These are phyloP conservation scores for Lasioglossum albipes DNA, from an alignment of 1,140 invertebrate species.

Conservation along the genomic window DNA sequence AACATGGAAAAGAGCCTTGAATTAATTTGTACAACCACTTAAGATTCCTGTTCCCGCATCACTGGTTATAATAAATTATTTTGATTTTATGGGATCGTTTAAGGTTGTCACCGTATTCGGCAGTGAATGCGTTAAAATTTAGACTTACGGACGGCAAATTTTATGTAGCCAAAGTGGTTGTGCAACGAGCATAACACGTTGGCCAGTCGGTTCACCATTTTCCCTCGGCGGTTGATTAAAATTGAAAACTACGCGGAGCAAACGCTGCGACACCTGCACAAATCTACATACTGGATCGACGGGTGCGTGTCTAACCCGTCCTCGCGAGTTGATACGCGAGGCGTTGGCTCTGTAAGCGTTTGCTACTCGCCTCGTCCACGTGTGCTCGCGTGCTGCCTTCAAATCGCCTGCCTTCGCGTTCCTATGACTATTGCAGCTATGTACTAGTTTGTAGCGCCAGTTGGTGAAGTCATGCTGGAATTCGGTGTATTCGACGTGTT, in stretches of 20 bases:
- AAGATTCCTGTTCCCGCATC: no score
- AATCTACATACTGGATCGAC: conserved; percentile 73
- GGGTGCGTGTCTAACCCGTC: conserved; percentile 54
- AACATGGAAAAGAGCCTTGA: no score
- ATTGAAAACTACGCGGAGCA: conserved; percentile 63
- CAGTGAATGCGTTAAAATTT: no score
- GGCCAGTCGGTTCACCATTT: conserved; percentile 40
- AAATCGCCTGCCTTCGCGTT: conserved; percentile 55
- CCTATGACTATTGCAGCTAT: conserved; percentile 10
- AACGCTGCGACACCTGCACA: conserved; percentile 67
- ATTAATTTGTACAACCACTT: no score
- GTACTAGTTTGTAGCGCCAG: not conserved
- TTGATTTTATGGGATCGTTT: no score
- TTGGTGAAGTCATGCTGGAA: not conserved
- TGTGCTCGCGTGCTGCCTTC: conserved; percentile 48
- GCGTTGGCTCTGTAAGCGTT: conserved; percentile 17
- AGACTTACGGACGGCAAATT: no score
- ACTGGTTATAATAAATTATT: no score
- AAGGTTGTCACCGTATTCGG: no score
- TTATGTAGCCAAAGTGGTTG: no score
- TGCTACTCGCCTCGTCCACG: conserved; percentile 10
- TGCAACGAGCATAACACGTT: not conserved
- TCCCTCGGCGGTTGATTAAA: conserved; percentile 65
- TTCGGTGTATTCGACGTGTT: not conserved
- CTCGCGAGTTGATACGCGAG: conserved; percentile 41